Percentiles rank a stretch among this genome's conserved stretches.
phyloP scores from a whole-genome alignment of 92 coral and sea anemone species.

The Phenganax stokvisi region DNA sequence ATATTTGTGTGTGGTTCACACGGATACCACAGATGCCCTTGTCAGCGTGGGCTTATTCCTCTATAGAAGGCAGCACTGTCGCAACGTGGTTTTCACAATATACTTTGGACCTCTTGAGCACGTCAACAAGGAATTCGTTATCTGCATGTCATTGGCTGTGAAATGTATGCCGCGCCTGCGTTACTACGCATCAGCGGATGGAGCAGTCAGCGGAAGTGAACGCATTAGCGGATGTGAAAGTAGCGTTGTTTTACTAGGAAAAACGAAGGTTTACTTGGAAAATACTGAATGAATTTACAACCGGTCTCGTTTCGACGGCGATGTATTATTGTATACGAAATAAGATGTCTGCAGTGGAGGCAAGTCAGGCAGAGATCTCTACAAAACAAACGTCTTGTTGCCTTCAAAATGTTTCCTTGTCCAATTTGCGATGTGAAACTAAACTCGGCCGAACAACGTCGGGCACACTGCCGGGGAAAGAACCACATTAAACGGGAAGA shows the following conservation, averaged over 20 bases:
- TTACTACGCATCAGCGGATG: slow-evolving; percentile 20
- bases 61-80: no score
- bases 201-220: not conserved
- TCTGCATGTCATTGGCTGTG: no score
- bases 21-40: no score
- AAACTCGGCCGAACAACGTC: slow-evolving; percentile 48
- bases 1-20: no score
- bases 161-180: slow-evolving; percentile 2
- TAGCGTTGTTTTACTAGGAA: slow-evolving; percentile 38
- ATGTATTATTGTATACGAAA: slow-evolving; percentile 36
- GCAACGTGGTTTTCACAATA: no score
- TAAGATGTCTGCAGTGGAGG: slow-evolving; percentile 32
- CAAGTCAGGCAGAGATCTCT: not conserved
- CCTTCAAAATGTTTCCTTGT: slow-evolving; percentile 45
- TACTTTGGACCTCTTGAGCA: no score
- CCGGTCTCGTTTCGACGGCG: slow-evolving; percentile 39
- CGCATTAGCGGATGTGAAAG: slow-evolving; percentile 25
- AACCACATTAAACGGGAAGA: slow-evolving; percentile 45
- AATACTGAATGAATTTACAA: slow-evolving; percentile 25
- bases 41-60: no score
- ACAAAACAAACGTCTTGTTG: slow-evolving; percentile 6
- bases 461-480: slow-evolving; percentile 50
- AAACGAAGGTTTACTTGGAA: slow-evolving; percentile 38
- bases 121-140: no score
- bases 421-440: slow-evolving; percentile 48